Percentiles rank a stretch among this genome's conserved stretches.
Conservation (phyloP, 1,140 invertebrate genomes). For the Vanessa tameamea region DNA sequence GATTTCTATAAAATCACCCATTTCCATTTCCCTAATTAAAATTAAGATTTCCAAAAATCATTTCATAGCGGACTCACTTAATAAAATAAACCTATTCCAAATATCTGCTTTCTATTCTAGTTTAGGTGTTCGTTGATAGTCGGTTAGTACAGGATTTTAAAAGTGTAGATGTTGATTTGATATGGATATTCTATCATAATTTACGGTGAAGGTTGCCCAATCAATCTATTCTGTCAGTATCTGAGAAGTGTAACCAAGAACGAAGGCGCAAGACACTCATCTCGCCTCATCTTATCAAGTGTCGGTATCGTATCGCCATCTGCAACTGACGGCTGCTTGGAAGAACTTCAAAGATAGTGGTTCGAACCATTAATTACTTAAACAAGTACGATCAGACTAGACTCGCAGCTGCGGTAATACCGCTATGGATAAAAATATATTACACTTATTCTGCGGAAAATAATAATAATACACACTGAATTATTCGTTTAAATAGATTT, state of each 20-base stretch:
- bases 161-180: neutral
- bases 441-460: neutral
- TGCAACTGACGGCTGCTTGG: slow-evolving; percentile 20
- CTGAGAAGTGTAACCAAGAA: slow-evolving; percentile 19
- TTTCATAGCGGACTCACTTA: no score
- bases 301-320: slow-evolving; percentile 31
- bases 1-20: no score
- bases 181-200: slow-evolving; percentile 2
- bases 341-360: slow-evolving; percentile 29
- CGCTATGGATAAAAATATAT: neutral
- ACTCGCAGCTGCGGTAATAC: slow-evolving; percentile 1
- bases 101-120: neutral
- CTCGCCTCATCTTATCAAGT: slow-evolving; percentile 26
- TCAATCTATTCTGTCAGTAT: slow-evolving; percentile 16
- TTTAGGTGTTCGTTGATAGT: no score
- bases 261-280: slow-evolving; percentile 30
- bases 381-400: slow-evolving; percentile 3
- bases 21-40: no score
- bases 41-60: no score
- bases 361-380: slow-evolving; percentile 30
- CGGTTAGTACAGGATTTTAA: no score
- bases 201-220: slow-evolving; percentile 14
- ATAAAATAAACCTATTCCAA: neutral
- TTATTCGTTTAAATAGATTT: neutral
- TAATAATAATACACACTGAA: neutral